phyloP scores from a whole-genome alignment of 2,113 vertebrate genomes.

The Vicugna pacos region DNA sequence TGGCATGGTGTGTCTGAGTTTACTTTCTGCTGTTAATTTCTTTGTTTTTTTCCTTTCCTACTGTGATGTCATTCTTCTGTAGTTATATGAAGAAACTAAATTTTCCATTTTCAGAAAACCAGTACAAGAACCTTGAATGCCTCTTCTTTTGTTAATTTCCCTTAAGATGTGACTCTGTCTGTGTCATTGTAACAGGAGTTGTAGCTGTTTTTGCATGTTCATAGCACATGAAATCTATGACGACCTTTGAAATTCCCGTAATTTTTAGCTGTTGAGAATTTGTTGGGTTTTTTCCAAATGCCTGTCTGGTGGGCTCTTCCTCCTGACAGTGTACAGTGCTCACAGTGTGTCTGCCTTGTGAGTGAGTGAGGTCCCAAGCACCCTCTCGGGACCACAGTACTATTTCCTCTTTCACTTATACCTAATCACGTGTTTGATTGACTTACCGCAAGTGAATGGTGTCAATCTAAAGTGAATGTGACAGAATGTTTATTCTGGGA shows the following conservation, averaged over 20 bases:
- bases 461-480: conserved; percentile 16
- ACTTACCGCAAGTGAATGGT: neutral
- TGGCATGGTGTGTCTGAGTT: neutral
- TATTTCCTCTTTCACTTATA: neutral
- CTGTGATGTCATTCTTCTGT: neutral
- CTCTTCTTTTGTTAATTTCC: conserved; percentile 46
- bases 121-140: conserved; percentile 8
- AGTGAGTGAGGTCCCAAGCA: neutral
- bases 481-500: conserved; percentile 28
- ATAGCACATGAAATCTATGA: neutral
- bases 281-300: neutral
- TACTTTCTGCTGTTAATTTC: neutral
- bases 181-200: neutral
- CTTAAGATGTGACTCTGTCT: neutral
- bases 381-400: no score
- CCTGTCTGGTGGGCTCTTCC: neutral
- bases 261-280: conserved; percentile 40
- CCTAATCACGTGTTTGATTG: neutral
- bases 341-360: neutral
- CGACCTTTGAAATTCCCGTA: conserved; percentile 16
- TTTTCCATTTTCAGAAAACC: conserved; percentile 48
- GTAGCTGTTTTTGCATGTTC: neutral
- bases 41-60: neutral
- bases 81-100: neutral
- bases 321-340: neutral